phyloP scores from a whole-genome alignment of 2,797 vertebrate species.

The Craterocephalus amniculus region DNA sequence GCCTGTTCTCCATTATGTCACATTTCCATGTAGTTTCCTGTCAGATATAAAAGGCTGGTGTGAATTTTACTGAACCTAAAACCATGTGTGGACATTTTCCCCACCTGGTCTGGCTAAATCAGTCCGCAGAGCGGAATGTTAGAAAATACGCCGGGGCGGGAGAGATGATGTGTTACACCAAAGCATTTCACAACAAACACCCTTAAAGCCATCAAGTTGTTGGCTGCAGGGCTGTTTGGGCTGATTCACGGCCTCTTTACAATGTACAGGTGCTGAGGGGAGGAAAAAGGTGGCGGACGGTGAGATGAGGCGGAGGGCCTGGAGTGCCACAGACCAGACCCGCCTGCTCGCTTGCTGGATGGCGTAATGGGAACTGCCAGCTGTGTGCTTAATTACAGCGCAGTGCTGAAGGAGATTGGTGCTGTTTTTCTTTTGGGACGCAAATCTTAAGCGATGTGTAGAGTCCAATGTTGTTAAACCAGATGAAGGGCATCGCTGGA shows the following conservation, averaged over 20 bases:
- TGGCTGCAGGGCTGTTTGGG: constrained; percentile 62
- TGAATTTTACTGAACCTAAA: constrained; percentile 81
- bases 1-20: constrained; percentile 74
- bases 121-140: constrained; percentile 54
- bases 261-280: constrained; percentile 82
- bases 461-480: constrained; percentile 78
- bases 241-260: constrained; percentile 72
- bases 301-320: constrained; percentile 65
- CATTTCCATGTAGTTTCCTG: constrained; percentile 76
- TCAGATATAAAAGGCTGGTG: constrained; percentile 79
- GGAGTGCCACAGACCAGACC: constrained; percentile 72
- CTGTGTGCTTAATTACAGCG: constrained; percentile 82
- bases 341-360: constrained; percentile 64
- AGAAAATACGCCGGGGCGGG: constrained; percentile 50
- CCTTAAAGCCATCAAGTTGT: constrained; percentile 58
- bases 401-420: constrained; percentile 69
- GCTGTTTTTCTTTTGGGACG: constrained; percentile 82
- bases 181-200: constrained; percentile 79
- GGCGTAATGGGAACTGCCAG: constrained; percentile 85
- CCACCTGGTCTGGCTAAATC: constrained; percentile 64
- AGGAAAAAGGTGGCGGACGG: constrained; percentile 42
- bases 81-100: constrained; percentile 74
- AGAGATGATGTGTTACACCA: constrained; percentile 72
- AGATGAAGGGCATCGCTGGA: constrained; percentile 69
- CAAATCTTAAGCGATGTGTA: constrained; percentile 75